These are phyloP conservation scores for Platorchestia sp. DNA, from an alignment of 1,140 invertebrate species.

Conservation along the genomic window DNA sequence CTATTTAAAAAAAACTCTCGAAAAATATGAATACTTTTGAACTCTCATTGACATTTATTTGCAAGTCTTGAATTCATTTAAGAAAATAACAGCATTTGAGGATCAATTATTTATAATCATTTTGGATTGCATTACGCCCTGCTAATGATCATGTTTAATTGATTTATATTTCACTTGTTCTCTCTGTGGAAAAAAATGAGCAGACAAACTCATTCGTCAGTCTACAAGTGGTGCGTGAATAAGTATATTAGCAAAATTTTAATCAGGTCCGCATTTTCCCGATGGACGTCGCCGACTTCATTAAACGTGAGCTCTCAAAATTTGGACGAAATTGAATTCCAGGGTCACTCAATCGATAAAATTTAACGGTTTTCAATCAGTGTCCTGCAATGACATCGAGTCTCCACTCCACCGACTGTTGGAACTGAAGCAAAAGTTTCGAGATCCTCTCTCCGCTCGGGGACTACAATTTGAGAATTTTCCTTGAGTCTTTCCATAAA, in stretches of 20 bases:
- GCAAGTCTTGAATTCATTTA: no score
- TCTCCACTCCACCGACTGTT: neutral
- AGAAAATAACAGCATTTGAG: no score
- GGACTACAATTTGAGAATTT: constrained; percentile 12
- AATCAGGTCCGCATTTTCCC: neutral
- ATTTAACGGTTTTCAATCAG: constrained; percentile 33
- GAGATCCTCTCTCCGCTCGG: neutral
- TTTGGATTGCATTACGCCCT: no score
- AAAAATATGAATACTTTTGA: no score
- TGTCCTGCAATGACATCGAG: neutral
- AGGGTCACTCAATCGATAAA: neutral
- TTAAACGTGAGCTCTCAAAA: neutral
- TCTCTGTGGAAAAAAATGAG: neutral
- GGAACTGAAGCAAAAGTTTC: neutral
- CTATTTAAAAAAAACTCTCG: no score
- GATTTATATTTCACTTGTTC: neutral
- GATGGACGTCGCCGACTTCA: neutral
- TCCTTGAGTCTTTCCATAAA: neutral
- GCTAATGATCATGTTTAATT: neutral
- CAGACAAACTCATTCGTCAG: neutral
- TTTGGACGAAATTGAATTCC: neutral
- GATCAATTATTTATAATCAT: no score
- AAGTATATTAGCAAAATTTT: neutral
- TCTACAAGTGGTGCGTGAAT: neutral
- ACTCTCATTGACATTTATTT: no score